Conservation (phyloP, 2,113 vertebrate genomes). For the Grantiella picta region DNA sequence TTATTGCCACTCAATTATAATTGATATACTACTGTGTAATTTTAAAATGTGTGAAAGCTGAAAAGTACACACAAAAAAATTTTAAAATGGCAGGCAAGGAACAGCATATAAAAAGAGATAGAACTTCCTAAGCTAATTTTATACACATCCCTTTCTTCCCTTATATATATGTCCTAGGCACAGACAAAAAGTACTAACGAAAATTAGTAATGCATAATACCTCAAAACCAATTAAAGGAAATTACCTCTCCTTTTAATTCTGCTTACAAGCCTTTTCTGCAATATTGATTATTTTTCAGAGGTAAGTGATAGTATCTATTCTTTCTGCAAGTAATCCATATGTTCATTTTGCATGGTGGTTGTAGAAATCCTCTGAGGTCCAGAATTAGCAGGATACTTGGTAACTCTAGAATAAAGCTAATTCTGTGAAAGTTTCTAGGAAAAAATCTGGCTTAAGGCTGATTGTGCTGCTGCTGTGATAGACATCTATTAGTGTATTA, state of each 20-base stretch:
- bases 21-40: conserved; percentile 1
- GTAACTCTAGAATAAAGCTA: neutral
- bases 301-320: neutral
- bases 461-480: neutral
- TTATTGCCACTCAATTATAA: conserved; percentile 51
- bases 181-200: neutral
- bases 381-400: neutral
- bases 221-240: neutral
- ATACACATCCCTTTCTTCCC: neutral
- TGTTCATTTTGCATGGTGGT: neutral
- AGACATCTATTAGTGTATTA: neutral
- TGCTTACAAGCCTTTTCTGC: conserved; percentile 1
- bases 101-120: neutral
- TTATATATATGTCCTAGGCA: neutral
- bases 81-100: neutral
- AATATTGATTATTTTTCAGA: conserved; percentile 20
- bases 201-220: neutral
- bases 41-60: neutral
- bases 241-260: neutral
- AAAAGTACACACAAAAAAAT: neutral
- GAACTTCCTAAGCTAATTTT: neutral
- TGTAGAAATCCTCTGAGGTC: neutral
- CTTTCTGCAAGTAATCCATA: neutral
- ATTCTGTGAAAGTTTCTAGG: neutral
- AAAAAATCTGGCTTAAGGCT: neutral